phyloP scores from a whole-genome alignment of 2,797 vertebrate genomes.

The Triplophysa yarkandensis region DNA sequence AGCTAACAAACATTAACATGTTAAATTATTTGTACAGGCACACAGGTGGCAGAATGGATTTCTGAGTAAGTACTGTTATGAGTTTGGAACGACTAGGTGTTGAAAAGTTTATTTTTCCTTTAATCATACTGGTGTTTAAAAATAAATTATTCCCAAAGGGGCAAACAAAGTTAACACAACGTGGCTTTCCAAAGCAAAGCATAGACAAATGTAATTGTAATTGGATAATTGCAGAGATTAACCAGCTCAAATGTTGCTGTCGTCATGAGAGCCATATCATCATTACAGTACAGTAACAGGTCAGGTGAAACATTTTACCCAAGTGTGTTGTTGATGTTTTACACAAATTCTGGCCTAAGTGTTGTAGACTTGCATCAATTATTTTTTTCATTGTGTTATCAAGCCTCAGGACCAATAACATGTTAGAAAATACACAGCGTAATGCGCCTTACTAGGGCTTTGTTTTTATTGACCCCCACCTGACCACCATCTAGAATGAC shows the following conservation, averaged over 20 bases:
- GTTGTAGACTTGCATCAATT: slow-evolving; percentile 1
- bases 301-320: background rate
- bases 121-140: slow-evolving; percentile 14
- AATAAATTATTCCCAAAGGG: slow-evolving; percentile 20
- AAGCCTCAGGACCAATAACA: slow-evolving; percentile 36
- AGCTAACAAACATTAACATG: too few relatives aligned
- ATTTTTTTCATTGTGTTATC: slow-evolving; percentile 43
- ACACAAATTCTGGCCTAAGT: background rate
- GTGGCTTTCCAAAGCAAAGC: slow-evolving; percentile 18
- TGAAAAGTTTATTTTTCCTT: slow-evolving; percentile 7
- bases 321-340: too few relatives aligned
- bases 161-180: background rate
- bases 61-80: slow-evolving; percentile 14
- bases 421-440: slow-evolving; percentile 32
- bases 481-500: slow-evolving; percentile 61
- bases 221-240: slow-evolving; percentile 46
- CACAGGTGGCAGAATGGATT: background rate
- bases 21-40: background rate
- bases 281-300: slow-evolving; percentile 5
- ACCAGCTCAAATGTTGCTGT: slow-evolving; percentile 35
- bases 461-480: slow-evolving; percentile 62
- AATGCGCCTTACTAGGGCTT: slow-evolving; percentile 46
- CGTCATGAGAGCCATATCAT: slow-evolving; percentile 22
- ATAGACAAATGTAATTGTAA: slow-evolving; percentile 39
- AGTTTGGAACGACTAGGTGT: slow-evolving; percentile 23